These are phyloP conservation scores for Dicyrtomina minuta DNA, from an alignment of 2,888 invertebrate genomes.

Conservation along the genomic window DNA sequence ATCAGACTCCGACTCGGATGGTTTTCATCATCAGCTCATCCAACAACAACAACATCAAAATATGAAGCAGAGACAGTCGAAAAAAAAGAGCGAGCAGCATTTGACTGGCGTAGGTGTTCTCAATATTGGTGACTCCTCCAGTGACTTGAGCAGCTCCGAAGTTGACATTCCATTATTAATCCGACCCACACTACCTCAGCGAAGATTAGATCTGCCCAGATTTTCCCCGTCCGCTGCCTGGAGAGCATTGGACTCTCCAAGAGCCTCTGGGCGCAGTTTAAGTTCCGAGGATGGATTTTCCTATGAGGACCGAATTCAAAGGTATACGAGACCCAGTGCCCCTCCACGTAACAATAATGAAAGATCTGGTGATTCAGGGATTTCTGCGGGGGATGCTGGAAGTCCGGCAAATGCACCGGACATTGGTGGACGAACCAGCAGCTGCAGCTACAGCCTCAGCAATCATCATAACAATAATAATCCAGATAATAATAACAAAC, in stretches of 20 bases:
- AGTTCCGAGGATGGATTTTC: slow-evolving; percentile 49
- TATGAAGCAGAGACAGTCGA: background rate
- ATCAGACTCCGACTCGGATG: slow-evolving; percentile 46
- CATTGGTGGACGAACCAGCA: slow-evolving; percentile 29
- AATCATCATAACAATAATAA: slow-evolving; percentile 31
- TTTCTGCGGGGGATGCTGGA: slow-evolving; percentile 70
- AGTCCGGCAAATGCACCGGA: slow-evolving; percentile 58
- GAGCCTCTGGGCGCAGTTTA: slow-evolving; percentile 59
- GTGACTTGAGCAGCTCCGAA: slow-evolving; percentile 50
- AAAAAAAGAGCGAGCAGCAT: background rate
- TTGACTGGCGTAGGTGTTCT: background rate
- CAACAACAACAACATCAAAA: background rate
- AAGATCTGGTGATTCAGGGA: slow-evolving; percentile 80
- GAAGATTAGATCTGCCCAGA: slow-evolving; percentile 72
- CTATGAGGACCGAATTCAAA: slow-evolving; percentile 54
- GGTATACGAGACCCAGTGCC: slow-evolving; percentile 55
- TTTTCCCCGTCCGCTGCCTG: slow-evolving; percentile 84
- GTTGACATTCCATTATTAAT: slow-evolving; percentile 70
- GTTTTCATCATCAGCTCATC: slow-evolving; percentile 13
- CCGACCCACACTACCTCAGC: slow-evolving; percentile 76
- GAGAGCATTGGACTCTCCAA: slow-evolving; percentile 64
- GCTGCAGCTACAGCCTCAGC: slow-evolving; percentile 29
- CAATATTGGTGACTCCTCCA: slow-evolving; percentile 43
- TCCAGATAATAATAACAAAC: slow-evolving; percentile 51
- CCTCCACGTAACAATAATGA: slow-evolving; percentile 59